These are phyloP conservation scores for Dipodomys stephensi DNA, from an alignment of 2,113 vertebrate species.

Conservation along the genomic window DNA sequence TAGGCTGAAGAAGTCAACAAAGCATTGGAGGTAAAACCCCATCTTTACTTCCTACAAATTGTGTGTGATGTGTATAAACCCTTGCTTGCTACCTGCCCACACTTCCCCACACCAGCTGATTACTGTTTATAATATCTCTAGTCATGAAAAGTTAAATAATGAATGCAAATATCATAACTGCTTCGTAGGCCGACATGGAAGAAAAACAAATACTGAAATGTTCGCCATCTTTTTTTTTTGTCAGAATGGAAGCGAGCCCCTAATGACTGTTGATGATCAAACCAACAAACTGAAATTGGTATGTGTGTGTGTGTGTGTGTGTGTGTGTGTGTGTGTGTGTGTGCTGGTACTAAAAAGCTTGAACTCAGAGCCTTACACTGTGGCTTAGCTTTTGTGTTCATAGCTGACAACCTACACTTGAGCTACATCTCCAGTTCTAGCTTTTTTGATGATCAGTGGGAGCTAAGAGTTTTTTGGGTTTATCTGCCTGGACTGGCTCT, in stretches of 20 bases:
- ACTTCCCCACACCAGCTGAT: neutral
- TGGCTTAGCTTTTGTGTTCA: no score
- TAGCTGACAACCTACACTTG: no score
- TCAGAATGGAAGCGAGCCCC: constrained; percentile 89
- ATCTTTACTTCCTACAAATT: neutral
- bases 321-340: no score
- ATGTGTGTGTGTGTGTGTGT: constrained; percentile 64
- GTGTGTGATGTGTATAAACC: neutral
- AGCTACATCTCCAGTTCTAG: no score
- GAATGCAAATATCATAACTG: neutral
- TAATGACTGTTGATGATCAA: constrained; percentile 84
- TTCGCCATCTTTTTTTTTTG: constrained; percentile 67
- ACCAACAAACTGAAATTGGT: constrained; percentile 88
- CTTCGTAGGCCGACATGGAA: neutral
- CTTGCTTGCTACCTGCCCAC: neutral
- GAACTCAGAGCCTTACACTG: no score
- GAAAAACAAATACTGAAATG: constrained; percentile 19
- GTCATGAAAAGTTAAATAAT: neutral
- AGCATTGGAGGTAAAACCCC: constrained; percentile 81
- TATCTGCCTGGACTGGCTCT: no score
- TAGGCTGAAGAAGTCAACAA: constrained; percentile 86
- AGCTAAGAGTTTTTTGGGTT: no score
- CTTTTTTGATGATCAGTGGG: no score
- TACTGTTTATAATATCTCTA: neutral
- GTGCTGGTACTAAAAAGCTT: no score